Base-by-base conservation (phyloP, 2,113 vertebrate species). In the Octodon degus region DNA sequence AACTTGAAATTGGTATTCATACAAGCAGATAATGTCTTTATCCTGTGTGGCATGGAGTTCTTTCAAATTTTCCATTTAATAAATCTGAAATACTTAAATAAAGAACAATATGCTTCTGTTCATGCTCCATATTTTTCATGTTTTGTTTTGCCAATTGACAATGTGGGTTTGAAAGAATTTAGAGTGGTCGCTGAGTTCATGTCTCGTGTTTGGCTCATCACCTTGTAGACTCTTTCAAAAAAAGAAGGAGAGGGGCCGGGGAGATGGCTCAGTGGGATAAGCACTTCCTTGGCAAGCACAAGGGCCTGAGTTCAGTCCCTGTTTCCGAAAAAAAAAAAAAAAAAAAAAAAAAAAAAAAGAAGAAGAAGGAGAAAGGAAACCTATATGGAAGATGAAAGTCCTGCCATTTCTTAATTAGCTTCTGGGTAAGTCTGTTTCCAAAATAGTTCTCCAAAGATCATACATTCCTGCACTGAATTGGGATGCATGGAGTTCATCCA, bases 1-100 rank as follows among this genome's bases (percentile, higher is more conserved):
- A 98, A 96, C 60, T 93, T 95, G 83, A 97, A 98, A 97, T 97
- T 76, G 93, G 14, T 93, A 94, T 74, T 84, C 63, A 93, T n/a
- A 68, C 50, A 97, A 96, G 9, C 22, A 93, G 58, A 72, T 92
- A 60, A 17, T 25, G 96, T 96, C 30, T 58, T 53, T 83, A 83
- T 95, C 8, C 24, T 87, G 5, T 81, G 1, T 63, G 11, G 22
- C 60, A 70, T 81, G 34, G 14, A 55, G 4, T 55, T 74, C 37
- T 82, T 55, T 60, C 9, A 58, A 25, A 34, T 74, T 81, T 72
- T 60, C 3, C 32, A 84, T 83, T 81, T 68, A 55, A 50, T 76
- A 72, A 79, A 72, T 81, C 4, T 80, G 13, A 34, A 53, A n/a
- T 34, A 65, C 68, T 86, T 86, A 16, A 67, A 25, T 7, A 86